Base-by-base conservation (phyloP, 2,888 invertebrate species). In the Acrobasis suavella region DNA sequence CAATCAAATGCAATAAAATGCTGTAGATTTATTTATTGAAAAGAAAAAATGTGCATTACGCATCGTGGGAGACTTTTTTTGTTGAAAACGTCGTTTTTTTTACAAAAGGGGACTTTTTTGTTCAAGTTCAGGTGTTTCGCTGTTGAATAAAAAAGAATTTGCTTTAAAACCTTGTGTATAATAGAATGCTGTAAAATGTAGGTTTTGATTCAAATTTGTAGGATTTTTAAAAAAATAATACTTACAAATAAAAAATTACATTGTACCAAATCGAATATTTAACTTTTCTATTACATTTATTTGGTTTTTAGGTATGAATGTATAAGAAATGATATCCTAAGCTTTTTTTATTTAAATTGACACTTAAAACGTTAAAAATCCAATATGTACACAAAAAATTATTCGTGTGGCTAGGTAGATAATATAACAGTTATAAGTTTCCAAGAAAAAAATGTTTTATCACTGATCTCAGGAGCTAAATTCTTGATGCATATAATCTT, bases 41-140 rank as follows among this genome's bases (percentile, higher is more conserved):
- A 62, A 62, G 56, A 66, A 66, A 51, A 65, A 67, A 68, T 50
- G 58, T 22, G 59, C 51, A 66, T 65, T 63, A 46, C 60, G 56
- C 80, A 75, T 80, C 84, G 84, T 84, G 83, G 82, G 84, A 84
- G 80, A 78, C 68, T 78, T 75, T 79, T 80, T 83, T 83, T 77
- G 71, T 70, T 65, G 70, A 80, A 77, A 78, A 68, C 67, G 70
- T 75, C 74, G 69, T 77, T 80, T 82, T 82, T 79, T 73, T 72
- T 70, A 69, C 69, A 74, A 77, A 78, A 79, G 77, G 78, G 84
- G 82, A 77, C 74, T 75, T 71, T 76, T 76, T 83, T 83, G 79
- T 82, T 61, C 62, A 62, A 63, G 69, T 75, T 82, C 84, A 84
- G 84, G 83, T 84, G 83, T 74, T 22, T 68, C 70, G 67, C 65